Evolutionary conservation across 2,888 invertebrate species (phyloP).

Genomic region (Acanthosepion pharaonis): DNA sequence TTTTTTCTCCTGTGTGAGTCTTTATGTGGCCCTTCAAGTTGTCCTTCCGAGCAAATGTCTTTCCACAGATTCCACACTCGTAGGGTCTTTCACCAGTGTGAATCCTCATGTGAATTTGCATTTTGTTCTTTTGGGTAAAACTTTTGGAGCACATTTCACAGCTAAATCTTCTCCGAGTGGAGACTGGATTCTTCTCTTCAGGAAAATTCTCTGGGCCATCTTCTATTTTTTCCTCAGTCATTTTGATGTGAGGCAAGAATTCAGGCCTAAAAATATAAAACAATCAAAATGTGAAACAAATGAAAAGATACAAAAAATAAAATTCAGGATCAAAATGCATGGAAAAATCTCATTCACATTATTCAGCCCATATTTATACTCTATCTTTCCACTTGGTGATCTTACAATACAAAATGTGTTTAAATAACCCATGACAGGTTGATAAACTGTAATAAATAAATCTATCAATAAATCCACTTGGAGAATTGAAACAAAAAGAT

Average conservation of each 20-base stretch:
- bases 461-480: too few species aligned
- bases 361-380: too few species aligned
- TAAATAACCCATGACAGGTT: too few species aligned
- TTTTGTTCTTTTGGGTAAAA: not conserved
- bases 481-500: too few species aligned
- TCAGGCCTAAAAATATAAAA: not conserved
- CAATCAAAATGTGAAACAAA: not conserved
- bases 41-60: slow-evolving; percentile 53
- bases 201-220: not conserved
- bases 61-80: slow-evolving; percentile 53
- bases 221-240: not conserved
- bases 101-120: slow-evolving; percentile 41
- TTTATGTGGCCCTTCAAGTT: slow-evolving; percentile 54
- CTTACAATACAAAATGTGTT: too few species aligned
- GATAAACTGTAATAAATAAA: too few species aligned
- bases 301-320: too few species aligned
- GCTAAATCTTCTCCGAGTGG: not conserved
- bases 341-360: too few species aligned
- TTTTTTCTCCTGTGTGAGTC: slow-evolving; percentile 54
- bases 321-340: too few species aligned
- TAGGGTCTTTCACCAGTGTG: slow-evolving; percentile 56
- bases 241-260: not conserved
- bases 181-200: not conserved
- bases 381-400: too few species aligned
- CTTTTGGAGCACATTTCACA: not conserved